A percentile compares a stretch with the other conserved stretches of the same genome.
Conservation (phyloP, 2,797 vertebrate species). For the Lacerta agilis region DNA sequence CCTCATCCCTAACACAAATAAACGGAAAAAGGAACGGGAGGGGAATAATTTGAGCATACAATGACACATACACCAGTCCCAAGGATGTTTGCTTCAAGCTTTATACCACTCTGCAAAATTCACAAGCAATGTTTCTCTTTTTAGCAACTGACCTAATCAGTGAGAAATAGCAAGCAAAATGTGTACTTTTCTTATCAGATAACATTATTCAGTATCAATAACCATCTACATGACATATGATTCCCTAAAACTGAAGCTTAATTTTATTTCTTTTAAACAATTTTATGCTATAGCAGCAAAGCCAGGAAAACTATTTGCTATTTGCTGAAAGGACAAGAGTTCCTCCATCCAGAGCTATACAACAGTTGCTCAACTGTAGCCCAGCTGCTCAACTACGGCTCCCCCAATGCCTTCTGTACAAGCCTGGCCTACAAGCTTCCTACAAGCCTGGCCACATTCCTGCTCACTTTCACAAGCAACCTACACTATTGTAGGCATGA, state of each 20-base stretch:
- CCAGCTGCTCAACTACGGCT: neutral
- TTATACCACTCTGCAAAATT: neutral
- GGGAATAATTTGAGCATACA: neutral
- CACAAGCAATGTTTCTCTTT: neutral
- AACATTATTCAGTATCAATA: fast-evolving
- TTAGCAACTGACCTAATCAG: neutral
- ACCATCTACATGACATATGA: neutral
- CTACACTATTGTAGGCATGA: neutral
- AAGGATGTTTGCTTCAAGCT: neutral
- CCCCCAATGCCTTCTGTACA: neutral
- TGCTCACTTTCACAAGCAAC: neutral
- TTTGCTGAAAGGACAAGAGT: no score
- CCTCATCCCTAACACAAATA: neutral
- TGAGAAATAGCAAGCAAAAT: neutral
- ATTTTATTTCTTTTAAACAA: no score
- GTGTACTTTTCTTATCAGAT: neutral
- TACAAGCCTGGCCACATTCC: neutral
- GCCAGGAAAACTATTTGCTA: neutral
- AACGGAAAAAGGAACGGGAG: neutral
- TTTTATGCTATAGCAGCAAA: neutral
- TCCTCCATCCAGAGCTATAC: neutral
- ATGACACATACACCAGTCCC: neutral
- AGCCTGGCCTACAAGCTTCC: neutral
- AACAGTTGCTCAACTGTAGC: neutral
- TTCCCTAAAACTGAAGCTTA: neutral